phyloP scores from a whole-genome alignment of 2,113 vertebrate species.

The Phoxinus phoxinus region DNA sequence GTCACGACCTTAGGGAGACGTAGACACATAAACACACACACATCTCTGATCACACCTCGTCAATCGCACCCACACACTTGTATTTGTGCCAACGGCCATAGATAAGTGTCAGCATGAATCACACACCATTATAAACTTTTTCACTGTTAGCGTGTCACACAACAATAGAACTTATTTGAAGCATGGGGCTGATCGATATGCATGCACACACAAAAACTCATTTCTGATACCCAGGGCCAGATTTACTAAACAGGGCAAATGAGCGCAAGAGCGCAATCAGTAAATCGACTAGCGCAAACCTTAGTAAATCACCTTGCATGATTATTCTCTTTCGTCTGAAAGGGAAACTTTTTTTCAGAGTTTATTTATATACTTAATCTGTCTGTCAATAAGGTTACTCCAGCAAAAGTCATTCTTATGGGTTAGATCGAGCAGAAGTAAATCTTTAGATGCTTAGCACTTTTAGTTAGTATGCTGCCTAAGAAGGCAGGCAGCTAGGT shows the following conservation, averaged over 20 bases:
- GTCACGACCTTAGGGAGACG: constrained; percentile 43
- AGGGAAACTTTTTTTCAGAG: too few relatives aligned
- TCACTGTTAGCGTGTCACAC: not conserved
- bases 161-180: not conserved
- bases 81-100: constrained; percentile 21
- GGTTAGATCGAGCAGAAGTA: not conserved
- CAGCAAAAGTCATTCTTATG: not conserved
- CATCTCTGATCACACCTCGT: constrained; percentile 43
- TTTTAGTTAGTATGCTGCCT: not conserved
- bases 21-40: constrained; percentile 25
- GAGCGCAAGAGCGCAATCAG: too few relatives aligned
- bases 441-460: not conserved
- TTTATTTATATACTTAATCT: not conserved
- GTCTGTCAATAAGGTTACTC: not conserved
- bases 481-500: not conserved
- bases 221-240: not conserved
- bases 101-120: constrained; percentile 41
- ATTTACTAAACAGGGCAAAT: too few relatives aligned
- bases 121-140: constrained; percentile 38
- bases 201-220: not conserved
- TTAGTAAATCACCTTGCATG: too few relatives aligned
- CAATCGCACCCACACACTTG: constrained; percentile 28
- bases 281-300: too few relatives aligned
- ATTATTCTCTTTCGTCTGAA: too few relatives aligned
- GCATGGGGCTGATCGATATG: not conserved